Evolutionary conservation across 2,113 vertebrate genomes (phyloP).

Genomic region (Dipodomys ordii): DNA sequence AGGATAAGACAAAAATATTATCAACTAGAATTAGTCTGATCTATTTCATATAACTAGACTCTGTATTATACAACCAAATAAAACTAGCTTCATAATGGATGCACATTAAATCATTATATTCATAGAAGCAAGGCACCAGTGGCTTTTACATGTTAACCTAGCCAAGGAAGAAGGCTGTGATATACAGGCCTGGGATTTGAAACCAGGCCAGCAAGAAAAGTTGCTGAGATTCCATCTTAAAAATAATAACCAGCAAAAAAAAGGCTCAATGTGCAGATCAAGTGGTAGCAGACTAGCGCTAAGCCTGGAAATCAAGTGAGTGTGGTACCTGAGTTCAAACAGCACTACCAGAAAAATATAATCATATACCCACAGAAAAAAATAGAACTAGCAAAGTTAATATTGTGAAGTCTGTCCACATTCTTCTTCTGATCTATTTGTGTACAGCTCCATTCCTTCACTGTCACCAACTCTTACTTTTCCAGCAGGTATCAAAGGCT

Average conservation of each 20-base stretch:
- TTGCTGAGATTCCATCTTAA: too few relatives aligned
- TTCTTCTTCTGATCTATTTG: neutral
- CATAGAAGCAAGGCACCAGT: neutral
- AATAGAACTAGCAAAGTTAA: neutral
- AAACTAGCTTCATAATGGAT: neutral
- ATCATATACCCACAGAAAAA: neutral
- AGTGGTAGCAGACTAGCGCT: too few relatives aligned
- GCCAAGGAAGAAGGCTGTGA: too few relatives aligned
- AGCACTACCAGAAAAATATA: neutral
- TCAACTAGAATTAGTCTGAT: neutral
- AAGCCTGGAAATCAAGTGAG: too few relatives aligned
- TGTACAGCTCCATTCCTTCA: neutral
- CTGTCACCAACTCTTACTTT: neutral
- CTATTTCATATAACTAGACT: neutral
- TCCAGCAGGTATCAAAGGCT: neutral
- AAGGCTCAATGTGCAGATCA: too few relatives aligned
- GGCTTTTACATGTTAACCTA: too few relatives aligned
- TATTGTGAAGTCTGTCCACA: neutral
- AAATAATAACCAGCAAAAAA: too few relatives aligned
- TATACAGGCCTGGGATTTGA: too few relatives aligned
- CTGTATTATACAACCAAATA: neutral
- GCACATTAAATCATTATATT: neutral
- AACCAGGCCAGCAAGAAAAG: too few relatives aligned
- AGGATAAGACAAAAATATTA: neutral
- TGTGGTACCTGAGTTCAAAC: too few relatives aligned